A percentile compares a stretch with the other conserved stretches of the same genome.
Conservation (phyloP, 2,888 invertebrate species). For the Liopterus haemorrhoidalis region DNA sequence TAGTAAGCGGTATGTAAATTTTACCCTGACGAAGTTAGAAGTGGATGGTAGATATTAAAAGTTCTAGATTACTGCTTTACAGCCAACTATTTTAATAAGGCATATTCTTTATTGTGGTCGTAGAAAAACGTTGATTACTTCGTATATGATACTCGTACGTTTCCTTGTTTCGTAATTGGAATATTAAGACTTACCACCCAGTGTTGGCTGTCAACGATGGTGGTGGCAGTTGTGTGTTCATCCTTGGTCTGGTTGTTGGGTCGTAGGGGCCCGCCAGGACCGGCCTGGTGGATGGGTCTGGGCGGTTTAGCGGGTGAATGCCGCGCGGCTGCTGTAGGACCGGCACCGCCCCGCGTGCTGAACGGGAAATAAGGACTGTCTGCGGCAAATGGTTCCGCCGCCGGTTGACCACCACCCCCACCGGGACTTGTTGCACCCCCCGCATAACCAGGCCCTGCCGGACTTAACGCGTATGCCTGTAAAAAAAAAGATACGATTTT, state of each 20-base stretch:
- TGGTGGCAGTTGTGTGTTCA: constrained; percentile 39
- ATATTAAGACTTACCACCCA: constrained; percentile 41
- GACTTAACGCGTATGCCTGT: constrained; percentile 46
- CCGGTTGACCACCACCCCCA: constrained; percentile 47
- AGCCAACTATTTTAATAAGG: no score
- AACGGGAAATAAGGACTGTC: constrained; percentile 61
- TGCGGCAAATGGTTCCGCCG: constrained; percentile 56
- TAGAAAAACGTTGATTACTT: no score
- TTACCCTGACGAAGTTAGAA: no score
- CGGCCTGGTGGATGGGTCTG: constrained; percentile 6
- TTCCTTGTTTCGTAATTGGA: no score
- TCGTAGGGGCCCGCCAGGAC: constrained; percentile 1
- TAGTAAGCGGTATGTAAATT: no score
- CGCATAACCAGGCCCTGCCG: constrained; percentile 44
- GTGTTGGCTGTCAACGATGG: constrained; percentile 41
- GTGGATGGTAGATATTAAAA: no score
- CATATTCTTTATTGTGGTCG: no score
- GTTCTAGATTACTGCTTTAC: no score
- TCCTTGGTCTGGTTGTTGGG: constrained; percentile 27
- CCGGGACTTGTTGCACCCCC: constrained; percentile 38
- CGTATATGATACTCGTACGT: no score
- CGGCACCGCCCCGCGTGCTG: constrained; percentile 48
- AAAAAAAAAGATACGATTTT: constrained; percentile 30
- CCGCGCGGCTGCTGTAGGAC: constrained; percentile 46
- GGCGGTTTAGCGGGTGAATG: constrained; percentile 35